Conservation (phyloP, 2,888 invertebrate species). For the Euplagia quadripunctaria region DNA sequence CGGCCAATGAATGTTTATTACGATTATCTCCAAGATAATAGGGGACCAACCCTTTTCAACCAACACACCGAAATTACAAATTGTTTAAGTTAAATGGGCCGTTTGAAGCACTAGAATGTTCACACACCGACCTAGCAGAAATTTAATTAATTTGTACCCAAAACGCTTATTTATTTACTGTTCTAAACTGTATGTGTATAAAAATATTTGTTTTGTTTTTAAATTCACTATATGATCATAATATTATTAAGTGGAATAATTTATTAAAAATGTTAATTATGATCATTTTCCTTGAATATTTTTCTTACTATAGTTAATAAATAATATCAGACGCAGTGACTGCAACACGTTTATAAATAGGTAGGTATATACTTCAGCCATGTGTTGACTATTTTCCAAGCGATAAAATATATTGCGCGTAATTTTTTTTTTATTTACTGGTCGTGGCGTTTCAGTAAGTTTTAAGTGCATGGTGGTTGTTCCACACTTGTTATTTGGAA, state of each 20-base stretch:
- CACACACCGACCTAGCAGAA: conserved; percentile 38
- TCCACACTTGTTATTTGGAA: conserved; percentile 32
- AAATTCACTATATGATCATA: background rate
- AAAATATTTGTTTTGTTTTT: background rate
- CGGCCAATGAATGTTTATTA: conserved; percentile 62
- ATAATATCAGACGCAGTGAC: conserved; percentile 2
- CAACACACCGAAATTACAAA: conserved; percentile 58
- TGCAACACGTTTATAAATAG: conserved; percentile 62
- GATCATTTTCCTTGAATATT: background rate
- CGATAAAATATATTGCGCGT: conserved; percentile 69
- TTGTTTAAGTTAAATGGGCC: conserved; percentile 56
- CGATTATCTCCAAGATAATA: conserved; percentile 62
- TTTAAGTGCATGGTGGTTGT: conserved; percentile 34
- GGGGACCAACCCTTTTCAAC: conserved; percentile 58
- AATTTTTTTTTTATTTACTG: conserved; percentile 53
- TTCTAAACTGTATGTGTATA: background rate
- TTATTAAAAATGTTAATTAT: background rate
- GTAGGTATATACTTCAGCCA: conserved; percentile 61
- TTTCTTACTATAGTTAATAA: background rate
- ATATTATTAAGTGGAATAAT: background rate
- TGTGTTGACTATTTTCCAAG: conserved; percentile 63
- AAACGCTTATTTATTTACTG: background rate
- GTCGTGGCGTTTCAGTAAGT: conserved; percentile 32
- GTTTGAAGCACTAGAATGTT: conserved; percentile 46
- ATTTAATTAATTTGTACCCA: conserved; percentile 47